A percentile compares a stretch with the other conserved stretches of the same genome.
Conservation (phyloP, 1,140 invertebrate species). For the Pachyrhynchus sulphureomaculatus region DNA sequence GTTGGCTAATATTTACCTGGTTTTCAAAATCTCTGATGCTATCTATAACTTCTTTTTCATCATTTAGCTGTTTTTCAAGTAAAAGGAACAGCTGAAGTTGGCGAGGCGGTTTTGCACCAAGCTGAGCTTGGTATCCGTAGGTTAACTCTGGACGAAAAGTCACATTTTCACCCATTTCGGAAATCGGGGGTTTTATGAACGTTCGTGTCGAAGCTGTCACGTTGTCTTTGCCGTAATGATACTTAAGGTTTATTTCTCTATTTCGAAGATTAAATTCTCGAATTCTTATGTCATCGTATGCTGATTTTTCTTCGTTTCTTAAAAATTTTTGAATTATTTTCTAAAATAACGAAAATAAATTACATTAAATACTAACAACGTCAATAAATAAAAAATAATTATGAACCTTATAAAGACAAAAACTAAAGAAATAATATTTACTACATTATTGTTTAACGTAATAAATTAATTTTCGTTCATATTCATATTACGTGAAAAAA, state of each 20-base stretch:
- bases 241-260: slow-evolving; percentile 65
- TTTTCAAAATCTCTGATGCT: slow-evolving; percentile 55
- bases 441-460: too few species aligned
- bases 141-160: slow-evolving; percentile 61
- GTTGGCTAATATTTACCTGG: slow-evolving; percentile 44
- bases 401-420: too few species aligned
- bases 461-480: too few species aligned
- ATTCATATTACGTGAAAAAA: too few species aligned
- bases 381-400: too few species aligned
- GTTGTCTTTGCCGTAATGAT: slow-evolving; percentile 68
- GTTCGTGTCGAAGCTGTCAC: slow-evolving; percentile 64
- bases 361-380: neutral
- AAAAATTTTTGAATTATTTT: slow-evolving; percentile 64
- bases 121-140: slow-evolving; percentile 65
- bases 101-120: slow-evolving; percentile 59
- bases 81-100: slow-evolving; percentile 62
- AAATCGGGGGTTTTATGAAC: slow-evolving; percentile 65
- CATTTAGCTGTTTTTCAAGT: slow-evolving; percentile 54
- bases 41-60: slow-evolving; percentile 54
- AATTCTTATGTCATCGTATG: slow-evolving; percentile 64
- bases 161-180: slow-evolving; percentile 65
- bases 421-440: too few species aligned
- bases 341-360: slow-evolving; percentile 46
- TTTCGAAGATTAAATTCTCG: slow-evolving; percentile 62
- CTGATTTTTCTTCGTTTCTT: slow-evolving; percentile 56